phyloP scores from a whole-genome alignment of 2,888 invertebrate genomes.

The Rugalucina vietnamica region DNA sequence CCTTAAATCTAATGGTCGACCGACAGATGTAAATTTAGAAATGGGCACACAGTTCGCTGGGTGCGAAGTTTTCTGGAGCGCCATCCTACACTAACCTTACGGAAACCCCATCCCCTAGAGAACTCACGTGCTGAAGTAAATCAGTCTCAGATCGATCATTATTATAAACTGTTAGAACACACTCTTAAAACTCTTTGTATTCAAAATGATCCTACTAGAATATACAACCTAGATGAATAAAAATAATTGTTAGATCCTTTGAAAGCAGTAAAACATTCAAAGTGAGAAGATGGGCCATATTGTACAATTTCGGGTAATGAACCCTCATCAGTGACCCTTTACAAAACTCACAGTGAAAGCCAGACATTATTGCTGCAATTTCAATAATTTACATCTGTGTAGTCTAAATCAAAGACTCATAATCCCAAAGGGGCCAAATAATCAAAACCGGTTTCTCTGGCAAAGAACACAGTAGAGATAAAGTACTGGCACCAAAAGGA shows the following conservation, averaged over 20 bases:
- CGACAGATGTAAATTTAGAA: background rate
- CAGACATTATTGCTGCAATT: no score
- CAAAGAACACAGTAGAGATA: background rate
- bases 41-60: background rate
- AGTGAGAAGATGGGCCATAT: no score
- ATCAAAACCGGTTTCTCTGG: background rate
- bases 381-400: no score
- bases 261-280: no score
- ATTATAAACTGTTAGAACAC: background rate
- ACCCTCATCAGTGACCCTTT: no score
- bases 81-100: background rate
- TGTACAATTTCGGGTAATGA: no score
- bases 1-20: background rate
- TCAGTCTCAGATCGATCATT: background rate
- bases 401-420: no score
- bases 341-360: no score
- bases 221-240: no score
- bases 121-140: background rate
- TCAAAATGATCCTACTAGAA: no score
- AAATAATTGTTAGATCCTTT: no score
- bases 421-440: no score
- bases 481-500: background rate
- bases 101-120: background rate
- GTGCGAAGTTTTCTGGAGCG: background rate
- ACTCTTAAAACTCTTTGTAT: background rate